Evolutionary conservation across 2,888 invertebrate species (phyloP).

Genomic region (Meliscaeva auricollis): DNA sequence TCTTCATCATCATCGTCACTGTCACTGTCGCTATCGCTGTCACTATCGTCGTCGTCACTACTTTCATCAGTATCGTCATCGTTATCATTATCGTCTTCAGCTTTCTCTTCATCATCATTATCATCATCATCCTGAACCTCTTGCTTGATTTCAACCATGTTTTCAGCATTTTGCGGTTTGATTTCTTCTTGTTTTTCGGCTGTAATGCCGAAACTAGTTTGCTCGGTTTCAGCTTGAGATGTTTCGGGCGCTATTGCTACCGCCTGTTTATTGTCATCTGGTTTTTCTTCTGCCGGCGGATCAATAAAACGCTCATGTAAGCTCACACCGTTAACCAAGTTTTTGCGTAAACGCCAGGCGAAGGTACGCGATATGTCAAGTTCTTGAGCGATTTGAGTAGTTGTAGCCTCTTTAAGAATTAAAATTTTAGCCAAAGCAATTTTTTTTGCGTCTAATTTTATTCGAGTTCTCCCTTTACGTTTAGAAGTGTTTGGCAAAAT

Average conservation of each 20-base stretch:
- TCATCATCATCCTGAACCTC: constrained; percentile 53
- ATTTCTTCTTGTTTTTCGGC: constrained; percentile 68
- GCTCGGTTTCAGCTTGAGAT: constrained; percentile 33
- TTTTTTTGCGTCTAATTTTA: constrained; percentile 82
- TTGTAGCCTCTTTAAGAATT: constrained; percentile 82
- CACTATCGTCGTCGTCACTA: constrained; percentile 5
- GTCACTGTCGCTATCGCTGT: constrained; percentile 62
- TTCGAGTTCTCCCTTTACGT: constrained; percentile 83
- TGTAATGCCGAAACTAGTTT: constrained; percentile 62
- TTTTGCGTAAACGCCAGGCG: constrained; percentile 83
- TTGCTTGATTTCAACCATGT: constrained; percentile 45
- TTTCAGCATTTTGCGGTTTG: constrained; percentile 43
- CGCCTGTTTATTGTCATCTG: constrained; percentile 11
- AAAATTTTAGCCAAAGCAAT: constrained; percentile 83
- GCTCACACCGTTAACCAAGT: constrained; percentile 82
- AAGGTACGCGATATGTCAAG: constrained; percentile 83
- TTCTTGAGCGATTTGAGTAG: constrained; percentile 83
- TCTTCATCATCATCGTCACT: no score
- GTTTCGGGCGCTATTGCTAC: constrained; percentile 20
- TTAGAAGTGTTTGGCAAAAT: constrained; percentile 79
- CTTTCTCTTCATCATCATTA: constrained; percentile 65
- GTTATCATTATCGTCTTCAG: constrained; percentile 66
- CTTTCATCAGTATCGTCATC: constrained; percentile 34
- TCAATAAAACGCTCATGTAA: constrained; percentile 83
- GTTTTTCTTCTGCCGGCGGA: constrained; percentile 79